These are phyloP conservation scores for Drosophila kambysellisi DNA, from an alignment of 2,888 invertebrate genomes.

Conservation along the genomic window DNA sequence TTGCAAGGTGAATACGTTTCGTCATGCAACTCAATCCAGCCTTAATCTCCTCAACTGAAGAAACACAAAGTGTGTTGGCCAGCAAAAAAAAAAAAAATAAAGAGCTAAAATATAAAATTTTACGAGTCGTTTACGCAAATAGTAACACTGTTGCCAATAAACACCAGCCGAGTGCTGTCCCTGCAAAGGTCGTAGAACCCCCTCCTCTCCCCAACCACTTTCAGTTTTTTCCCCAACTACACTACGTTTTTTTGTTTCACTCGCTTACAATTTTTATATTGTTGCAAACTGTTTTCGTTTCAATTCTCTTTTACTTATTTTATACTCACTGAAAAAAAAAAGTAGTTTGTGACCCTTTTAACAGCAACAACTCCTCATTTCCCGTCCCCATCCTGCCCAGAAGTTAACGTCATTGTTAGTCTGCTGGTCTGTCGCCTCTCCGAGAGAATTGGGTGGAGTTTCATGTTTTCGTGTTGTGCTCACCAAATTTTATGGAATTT, in stretches of 20 bases:
- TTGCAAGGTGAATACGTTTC: slow-evolving; percentile 32
- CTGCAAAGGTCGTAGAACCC: slow-evolving; percentile 49
- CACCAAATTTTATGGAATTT: slow-evolving; percentile 71
- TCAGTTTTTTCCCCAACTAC: slow-evolving; percentile 9
- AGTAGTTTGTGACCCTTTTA: slow-evolving; percentile 49
- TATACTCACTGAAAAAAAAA: slow-evolving; percentile 48
- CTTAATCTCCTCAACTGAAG: neutral
- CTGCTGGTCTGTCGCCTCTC: slow-evolving; percentile 26
- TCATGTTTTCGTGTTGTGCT: slow-evolving; percentile 47
- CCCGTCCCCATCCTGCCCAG: slow-evolving; percentile 1
- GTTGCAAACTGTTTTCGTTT: slow-evolving; percentile 78
- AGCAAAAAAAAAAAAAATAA: slow-evolving; percentile 19
- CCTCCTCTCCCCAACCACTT: neutral
- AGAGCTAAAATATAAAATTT: slow-evolving; percentile 73
- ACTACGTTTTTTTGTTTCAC: slow-evolving; percentile 36
- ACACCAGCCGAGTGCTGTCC: slow-evolving; percentile 38
- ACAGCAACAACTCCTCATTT: slow-evolving; percentile 5
- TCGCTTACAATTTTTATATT: slow-evolving; percentile 73
- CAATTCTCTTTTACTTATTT: slow-evolving; percentile 77
- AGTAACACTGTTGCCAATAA: slow-evolving; percentile 80
- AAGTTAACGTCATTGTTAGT: slow-evolving; percentile 36
- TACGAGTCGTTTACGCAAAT: slow-evolving; percentile 81
- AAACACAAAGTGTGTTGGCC: slow-evolving; percentile 32
- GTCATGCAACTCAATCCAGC: slow-evolving; percentile 52
- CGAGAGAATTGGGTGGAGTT: slow-evolving; percentile 1